Evolutionary conservation across 1,140 invertebrate species (phyloP), one percentile per base, ranked within the genome.

Genomic region (Drosophila kikkawai): DNA sequence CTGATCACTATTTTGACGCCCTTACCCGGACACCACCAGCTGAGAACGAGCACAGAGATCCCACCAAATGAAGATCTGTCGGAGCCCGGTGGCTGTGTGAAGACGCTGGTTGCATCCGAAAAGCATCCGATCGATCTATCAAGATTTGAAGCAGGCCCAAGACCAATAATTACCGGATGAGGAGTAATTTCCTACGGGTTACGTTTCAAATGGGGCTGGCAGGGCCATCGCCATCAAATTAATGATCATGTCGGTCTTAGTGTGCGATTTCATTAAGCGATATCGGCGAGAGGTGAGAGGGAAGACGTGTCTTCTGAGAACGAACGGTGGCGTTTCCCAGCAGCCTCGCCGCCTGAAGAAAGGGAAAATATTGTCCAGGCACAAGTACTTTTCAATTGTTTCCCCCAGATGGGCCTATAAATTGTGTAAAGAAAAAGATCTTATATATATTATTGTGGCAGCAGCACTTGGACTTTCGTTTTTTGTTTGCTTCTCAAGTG

Each of bases 141-240:
- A 88, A 87, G 83, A 87, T 80, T 64, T 70, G 66, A 82, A 73
- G 66, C 65, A 39, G 82, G 7, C 32, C 45, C 57, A 41, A 80
- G 79, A 87, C 86, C 85, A 90, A 90, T 88, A 88, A 88, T 88
- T 88, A 88, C 85, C 85, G 85, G 85, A 88, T 88, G 85, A 79
- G 68, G 44, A 77, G 75, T 88, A 85, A 88, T 90, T 90, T 85
- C 82, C 79, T 81, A 85, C 75, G 78, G 82, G 74, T 76, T 83
- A 75, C 77, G 75, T 82, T 82, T 85, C 68, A 84, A 87, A 88
- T 77, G 74, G 74, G 76, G 65, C 73, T 60, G 53, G n/a, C 69
- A 50, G 51, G n/a, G 50, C 29, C 50, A 37, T 37, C 34, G 41
- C 80, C 77, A 75, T 88, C 86, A 79, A 90, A 88, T 90, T 88